A percentile compares a stretch with the other conserved stretches of the same genome.
These are phyloP conservation scores for Caenorhabditis inopinata DNA, from an alignment of 1,140 invertebrate genomes.

Conservation along the genomic window DNA sequence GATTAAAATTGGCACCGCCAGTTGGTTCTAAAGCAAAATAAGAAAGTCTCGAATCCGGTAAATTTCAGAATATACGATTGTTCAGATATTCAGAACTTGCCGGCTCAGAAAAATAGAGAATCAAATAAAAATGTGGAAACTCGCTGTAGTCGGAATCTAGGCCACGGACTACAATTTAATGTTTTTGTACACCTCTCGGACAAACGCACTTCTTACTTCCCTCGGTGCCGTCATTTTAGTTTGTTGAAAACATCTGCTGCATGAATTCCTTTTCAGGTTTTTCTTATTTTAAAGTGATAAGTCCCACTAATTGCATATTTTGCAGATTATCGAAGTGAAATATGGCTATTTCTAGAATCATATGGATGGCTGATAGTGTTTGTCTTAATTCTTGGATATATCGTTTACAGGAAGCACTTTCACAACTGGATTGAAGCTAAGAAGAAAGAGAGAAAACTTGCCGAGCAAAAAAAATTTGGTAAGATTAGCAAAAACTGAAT, in stretches of 20 bases:
- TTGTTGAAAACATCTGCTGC: too few species aligned
- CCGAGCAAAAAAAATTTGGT: slow-evolving; percentile 20
- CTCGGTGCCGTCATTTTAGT: too few species aligned
- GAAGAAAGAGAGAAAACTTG: not conserved
- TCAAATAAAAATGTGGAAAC: not conserved
- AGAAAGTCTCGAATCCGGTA: too few species aligned
- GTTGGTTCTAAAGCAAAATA: too few species aligned
- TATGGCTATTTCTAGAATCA: slow-evolving; percentile 2
- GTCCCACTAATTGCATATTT: not conserved
- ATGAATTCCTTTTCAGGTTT: too few species aligned
- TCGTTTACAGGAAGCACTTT: slow-evolving; percentile 19
- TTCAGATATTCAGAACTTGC: too few species aligned
- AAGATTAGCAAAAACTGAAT: too few species aligned
- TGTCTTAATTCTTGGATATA: not conserved
- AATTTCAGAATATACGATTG: too few species aligned
- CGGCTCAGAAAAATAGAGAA: not conserved
- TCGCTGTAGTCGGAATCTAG: not conserved
- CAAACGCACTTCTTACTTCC: not conserved
- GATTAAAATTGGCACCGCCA: too few species aligned
- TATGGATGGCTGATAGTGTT: slow-evolving; percentile 31
- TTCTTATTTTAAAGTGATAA: too few species aligned
- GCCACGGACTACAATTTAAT: not conserved
- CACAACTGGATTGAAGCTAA: not conserved
- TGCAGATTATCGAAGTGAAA: not conserved
- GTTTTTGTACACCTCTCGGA: not conserved